Evolutionary conservation across 2,888 invertebrate genomes (phyloP), one percentile per base, ranked within the genome.

Genomic region (Terebella lapidaria): DNA sequence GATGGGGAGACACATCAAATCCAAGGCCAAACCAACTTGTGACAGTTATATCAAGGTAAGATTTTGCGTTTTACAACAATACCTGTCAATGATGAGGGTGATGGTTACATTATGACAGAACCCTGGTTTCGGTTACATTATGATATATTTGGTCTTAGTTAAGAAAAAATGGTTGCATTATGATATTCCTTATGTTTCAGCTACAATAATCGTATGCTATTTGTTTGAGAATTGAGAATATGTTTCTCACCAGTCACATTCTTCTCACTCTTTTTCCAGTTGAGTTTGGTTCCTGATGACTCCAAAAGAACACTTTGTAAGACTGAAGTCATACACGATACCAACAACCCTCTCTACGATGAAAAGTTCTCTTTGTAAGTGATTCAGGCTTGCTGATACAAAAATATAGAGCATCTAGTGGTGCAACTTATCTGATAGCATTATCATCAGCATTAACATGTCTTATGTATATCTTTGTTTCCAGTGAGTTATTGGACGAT

Each of bases 361-460:
- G 75, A 78, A 56, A 78, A 78, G 64, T 77, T 78, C 61, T 78
- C 78, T 5, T 73, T 78, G 78, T 78, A 67, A 76, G 76, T 76
- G 56, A 20, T 22, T 46, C 42, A 35, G 42, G 10, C n/a, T 35
- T 35, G 42, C 10, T 35, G 42, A 15, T 35, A 35, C 10, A 10
- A 35, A 35, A 15, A 15, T 35, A 35, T 35, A 15, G 10, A n/a
- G 42, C 42, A 15, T 10, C n/a, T n/a, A 10, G 42, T 35, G 10
- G 42, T 35, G 10, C 42, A 35, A 35, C n/a, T 35, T 15, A 35
- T 35, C 42, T 35, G 42, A 35, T 35, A 35, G n/a, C n/a, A n/a
- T n/a, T n/a, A 35, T 15, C n/a, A 35, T 10, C n/a, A 15, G 10
- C n/a, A 35, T 35, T 15, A n/a, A 35, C n/a, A n/a, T 35, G 42